phyloP scores from a whole-genome alignment of 2,113 vertebrate genomes.

The Microtus richardsoni region DNA sequence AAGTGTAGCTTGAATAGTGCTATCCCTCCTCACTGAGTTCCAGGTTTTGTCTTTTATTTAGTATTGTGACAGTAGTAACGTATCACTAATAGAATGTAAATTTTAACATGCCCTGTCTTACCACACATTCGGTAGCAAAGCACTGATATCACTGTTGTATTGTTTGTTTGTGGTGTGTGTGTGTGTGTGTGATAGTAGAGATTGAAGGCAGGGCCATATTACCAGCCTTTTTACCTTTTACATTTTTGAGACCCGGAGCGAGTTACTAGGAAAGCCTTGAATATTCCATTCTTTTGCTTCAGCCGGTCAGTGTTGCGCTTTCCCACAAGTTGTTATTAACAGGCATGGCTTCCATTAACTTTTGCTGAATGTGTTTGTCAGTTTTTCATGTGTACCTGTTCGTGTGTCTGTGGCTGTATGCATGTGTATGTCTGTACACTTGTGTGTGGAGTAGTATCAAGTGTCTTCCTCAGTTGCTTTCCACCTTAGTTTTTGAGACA shows the following conservation, averaged over 20 bases:
- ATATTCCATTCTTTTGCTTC: background rate
- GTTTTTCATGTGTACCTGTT: background rate
- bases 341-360: background rate
- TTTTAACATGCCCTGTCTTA: background rate
- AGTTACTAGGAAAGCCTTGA: background rate
- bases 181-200: background rate
- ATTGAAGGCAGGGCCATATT: background rate
- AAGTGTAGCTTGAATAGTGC: slow-evolving; percentile 15
- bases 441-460: background rate
- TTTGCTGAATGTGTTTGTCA: background rate
- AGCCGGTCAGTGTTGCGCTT: background rate
- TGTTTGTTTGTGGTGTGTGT: background rate
- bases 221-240: background rate
- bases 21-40: slow-evolving; percentile 18
- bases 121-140: slow-evolving; percentile 21
- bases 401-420: background rate
- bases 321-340: too few species aligned
- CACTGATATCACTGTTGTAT: background rate
- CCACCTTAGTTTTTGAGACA: too few species aligned
- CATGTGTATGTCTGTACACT: background rate
- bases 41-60: slow-evolving; percentile 34
- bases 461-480: too few species aligned
- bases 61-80: background rate
- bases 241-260: background rate
- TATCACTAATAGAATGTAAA: background rate